These are phyloP conservation scores for Lissocephala sabroskyi DNA, from an alignment of 2,888 invertebrate species.

Conservation along the genomic window DNA sequence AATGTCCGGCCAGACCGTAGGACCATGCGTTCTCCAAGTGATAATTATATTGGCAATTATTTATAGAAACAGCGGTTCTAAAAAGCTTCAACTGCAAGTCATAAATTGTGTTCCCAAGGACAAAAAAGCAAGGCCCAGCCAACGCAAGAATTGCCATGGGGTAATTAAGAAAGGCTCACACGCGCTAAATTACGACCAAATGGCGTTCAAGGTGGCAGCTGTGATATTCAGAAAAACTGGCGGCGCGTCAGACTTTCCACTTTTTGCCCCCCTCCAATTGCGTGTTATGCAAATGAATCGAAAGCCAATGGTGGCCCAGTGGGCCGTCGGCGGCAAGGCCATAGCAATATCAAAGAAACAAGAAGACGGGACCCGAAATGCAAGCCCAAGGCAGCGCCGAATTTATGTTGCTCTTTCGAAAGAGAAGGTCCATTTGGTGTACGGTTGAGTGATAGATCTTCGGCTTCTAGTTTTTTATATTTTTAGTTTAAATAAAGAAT, in stretches of 20 bases:
- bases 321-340: slow-evolving; percentile 5
- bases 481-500: too few relatives aligned
- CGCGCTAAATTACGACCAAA: too few relatives aligned
- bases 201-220: too few relatives aligned
- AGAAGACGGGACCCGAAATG: too few relatives aligned
- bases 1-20: background rate
- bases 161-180: background rate
- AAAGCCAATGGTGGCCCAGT: slow-evolving; percentile 21
- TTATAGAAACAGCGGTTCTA: slow-evolving; percentile 23
- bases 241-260: too few relatives aligned
- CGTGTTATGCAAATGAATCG: slow-evolving; percentile 28
- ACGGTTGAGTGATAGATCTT: too few relatives aligned
- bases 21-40: background rate
- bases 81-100: slow-evolving; percentile 11
- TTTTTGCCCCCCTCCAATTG: background rate
- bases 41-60: slow-evolving; percentile 41
- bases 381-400: too few relatives aligned
- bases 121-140: background rate
- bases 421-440: too few relatives aligned
- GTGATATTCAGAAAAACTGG: too few relatives aligned
- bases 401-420: too few relatives aligned
- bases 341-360: slow-evolving; percentile 33
- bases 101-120: slow-evolving; percentile 40
- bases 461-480: too few relatives aligned
- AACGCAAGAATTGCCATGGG: too few relatives aligned